phyloP scores from a whole-genome alignment of 2,113 vertebrate genomes.

The Pomatostomus ruficeps region DNA sequence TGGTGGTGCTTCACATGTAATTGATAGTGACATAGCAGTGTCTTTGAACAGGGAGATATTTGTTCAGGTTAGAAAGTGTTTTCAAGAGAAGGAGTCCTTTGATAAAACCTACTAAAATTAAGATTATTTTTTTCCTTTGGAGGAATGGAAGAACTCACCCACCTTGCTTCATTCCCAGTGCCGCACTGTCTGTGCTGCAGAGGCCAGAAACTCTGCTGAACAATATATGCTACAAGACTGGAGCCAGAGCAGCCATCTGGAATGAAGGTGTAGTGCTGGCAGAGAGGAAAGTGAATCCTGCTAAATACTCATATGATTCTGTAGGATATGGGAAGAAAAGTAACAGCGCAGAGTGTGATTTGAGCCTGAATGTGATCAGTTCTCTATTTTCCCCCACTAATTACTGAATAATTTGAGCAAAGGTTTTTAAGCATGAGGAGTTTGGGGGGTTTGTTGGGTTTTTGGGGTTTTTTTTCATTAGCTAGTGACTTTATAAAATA shows the following conservation, averaged over 20 bases:
- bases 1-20: not conserved
- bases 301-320: not conserved
- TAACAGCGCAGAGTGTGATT: not conserved
- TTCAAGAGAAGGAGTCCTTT: not conserved
- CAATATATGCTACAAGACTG: not conserved
- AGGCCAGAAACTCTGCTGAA: not conserved
- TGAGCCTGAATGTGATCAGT: not conserved
- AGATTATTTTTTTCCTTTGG: not conserved
- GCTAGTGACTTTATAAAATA: not conserved
- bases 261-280: not conserved
- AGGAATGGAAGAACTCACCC: not conserved
- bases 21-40: not conserved
- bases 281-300: not conserved
- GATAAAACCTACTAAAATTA: not conserved
- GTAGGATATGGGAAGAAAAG: not conserved
- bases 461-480: not conserved
- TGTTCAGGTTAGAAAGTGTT: not conserved
- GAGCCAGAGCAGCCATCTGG: not conserved
- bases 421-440: not conserved
- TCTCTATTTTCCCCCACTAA: not conserved
- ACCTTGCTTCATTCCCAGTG: not conserved
- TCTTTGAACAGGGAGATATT: not conserved
- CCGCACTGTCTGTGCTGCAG: fast-evolving
- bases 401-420: not conserved
- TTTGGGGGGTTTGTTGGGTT: not conserved